Percentiles rank a stretch among this genome's conserved stretches.
These are phyloP conservation scores for Hiodon tergisus DNA, from an alignment of 2,113 vertebrate genomes.

Conservation along the genomic window DNA sequence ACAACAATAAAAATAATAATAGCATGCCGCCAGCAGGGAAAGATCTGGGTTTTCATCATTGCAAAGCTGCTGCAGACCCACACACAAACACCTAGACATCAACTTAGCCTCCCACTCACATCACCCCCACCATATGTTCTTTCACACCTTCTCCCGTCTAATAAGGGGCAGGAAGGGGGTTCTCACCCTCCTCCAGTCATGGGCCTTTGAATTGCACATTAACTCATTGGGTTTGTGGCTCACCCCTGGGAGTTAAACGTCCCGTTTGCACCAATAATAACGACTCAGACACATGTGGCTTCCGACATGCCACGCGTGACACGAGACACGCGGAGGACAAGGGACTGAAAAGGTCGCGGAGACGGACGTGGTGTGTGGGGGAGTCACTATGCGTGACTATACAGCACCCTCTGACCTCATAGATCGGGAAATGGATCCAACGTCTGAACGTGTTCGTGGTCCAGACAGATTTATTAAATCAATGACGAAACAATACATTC, in stretches of 20 bases:
- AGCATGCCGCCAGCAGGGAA: not conserved
- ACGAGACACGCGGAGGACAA: no score
- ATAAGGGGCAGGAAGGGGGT: constrained; percentile 4
- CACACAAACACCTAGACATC: constrained; percentile 22
- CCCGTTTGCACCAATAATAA: not conserved
- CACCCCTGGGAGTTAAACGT: not conserved
- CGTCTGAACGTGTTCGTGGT: not conserved
- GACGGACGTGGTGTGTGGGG: not conserved
- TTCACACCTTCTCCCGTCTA: constrained; percentile 21
- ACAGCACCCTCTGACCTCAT: not conserved
- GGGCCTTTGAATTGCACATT: not conserved
- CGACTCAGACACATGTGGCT: no score
- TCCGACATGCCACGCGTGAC: no score
- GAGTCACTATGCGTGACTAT: not conserved
- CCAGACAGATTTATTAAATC: no score
- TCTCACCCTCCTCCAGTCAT: constrained; percentile 14
- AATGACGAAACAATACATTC: no score
- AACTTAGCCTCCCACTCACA: constrained; percentile 53
- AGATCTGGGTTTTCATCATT: not conserved
- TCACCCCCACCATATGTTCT: constrained; percentile 58
- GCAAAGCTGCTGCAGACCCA: not conserved
- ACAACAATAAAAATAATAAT: not conserved
- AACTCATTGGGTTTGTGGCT: not conserved
- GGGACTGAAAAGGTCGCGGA: no score
- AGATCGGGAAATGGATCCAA: not conserved